Evolutionary conservation across 2,113 vertebrate genomes (phyloP).

Genomic region (Circaetus cinerascens): DNA sequence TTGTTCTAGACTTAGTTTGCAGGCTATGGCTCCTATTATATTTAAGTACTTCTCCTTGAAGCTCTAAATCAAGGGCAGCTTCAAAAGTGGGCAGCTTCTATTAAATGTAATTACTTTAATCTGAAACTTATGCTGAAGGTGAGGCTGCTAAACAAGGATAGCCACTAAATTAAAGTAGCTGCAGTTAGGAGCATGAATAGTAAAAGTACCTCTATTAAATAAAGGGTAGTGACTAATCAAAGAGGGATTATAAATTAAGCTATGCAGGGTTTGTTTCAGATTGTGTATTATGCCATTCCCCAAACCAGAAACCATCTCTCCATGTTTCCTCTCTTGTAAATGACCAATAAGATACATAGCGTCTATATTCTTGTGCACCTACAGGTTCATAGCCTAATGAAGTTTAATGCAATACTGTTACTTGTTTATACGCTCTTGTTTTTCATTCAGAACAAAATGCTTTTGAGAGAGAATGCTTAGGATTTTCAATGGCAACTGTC

Average conservation of each 20-base stretch:
- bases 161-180: constrained; percentile 13
- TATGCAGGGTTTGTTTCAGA: neutral
- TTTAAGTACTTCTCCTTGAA: constrained; percentile 51
- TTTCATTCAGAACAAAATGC: neutral
- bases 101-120: constrained; percentile 57
- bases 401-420: neutral
- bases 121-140: constrained; percentile 15
- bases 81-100: constrained; percentile 1
- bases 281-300: neutral
- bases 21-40: constrained; percentile 40
- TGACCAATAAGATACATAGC: neutral
- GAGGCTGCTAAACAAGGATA: constrained; percentile 31
- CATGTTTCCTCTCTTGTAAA: neutral
- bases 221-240: neutral
- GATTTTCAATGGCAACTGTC: neutral
- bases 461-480: neutral
- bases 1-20: constrained; percentile 13
- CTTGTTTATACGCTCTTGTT: neutral
- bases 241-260: neutral
- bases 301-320: neutral
- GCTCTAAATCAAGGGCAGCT: constrained; percentile 33
- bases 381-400: neutral
- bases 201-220: neutral
- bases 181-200: neutral
- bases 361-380: neutral